phyloP scores from a whole-genome alignment of 2,113 vertebrate species.

The Aptenodytes forsteri region DNA sequence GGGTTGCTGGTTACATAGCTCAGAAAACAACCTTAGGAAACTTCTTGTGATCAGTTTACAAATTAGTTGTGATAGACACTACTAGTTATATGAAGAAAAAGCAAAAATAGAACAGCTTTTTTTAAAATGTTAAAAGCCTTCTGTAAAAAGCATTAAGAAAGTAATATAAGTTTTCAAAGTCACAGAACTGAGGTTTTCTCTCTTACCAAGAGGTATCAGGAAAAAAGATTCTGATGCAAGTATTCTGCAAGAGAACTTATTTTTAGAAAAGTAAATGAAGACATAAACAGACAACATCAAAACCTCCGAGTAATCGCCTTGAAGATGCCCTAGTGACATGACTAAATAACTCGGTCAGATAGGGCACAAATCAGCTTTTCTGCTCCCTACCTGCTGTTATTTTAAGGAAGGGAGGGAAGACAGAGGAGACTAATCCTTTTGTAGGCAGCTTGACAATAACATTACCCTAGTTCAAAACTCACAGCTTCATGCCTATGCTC shows the following conservation, averaged over 20 bases:
- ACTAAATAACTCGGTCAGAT: neutral
- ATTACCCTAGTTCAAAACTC: neutral
- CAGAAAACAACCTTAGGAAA: neutral
- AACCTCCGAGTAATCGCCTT: neutral
- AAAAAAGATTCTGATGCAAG: neutral
- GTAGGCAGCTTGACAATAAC: neutral
- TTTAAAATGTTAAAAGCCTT: neutral
- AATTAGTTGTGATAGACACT: neutral
- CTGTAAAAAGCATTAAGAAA: neutral
- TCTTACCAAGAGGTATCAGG: neutral
- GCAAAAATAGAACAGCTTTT: neutral
- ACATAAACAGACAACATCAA: neutral
- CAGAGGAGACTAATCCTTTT: neutral
- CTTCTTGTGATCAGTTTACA: neutral
- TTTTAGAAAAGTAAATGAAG: neutral
- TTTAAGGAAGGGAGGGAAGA: neutral
- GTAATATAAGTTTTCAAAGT: neutral
- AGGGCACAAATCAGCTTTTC: slow-evolving; percentile 54
- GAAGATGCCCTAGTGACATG: slow-evolving; percentile 15
- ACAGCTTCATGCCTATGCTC: fast-evolving
- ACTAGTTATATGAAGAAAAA: neutral
- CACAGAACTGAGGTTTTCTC: neutral
- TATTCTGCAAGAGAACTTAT: neutral
- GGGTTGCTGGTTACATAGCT: neutral
- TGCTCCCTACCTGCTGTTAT: slow-evolving; percentile 29